Conservation (phyloP, 1,140 invertebrate species). For the Drosophila nannoptera region DNA sequence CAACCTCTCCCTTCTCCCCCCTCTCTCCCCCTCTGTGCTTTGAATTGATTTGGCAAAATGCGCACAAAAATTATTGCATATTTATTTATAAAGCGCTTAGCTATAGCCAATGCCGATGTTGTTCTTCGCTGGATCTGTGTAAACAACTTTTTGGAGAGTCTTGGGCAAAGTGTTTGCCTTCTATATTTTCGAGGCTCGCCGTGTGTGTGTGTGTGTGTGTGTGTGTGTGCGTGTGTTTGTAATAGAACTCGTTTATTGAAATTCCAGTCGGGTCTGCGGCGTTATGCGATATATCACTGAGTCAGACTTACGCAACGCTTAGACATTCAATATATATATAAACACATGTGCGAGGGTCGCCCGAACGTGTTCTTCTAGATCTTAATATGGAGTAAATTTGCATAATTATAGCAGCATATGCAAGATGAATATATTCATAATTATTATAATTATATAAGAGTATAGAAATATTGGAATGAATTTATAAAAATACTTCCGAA, state of each 20-base stretch:
- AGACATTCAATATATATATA: constrained; percentile 6
- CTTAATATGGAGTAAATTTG: neutral
- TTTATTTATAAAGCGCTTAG: constrained; percentile 50
- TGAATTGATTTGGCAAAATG: constrained; percentile 3
- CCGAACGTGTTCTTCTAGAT: neutral
- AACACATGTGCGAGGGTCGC: constrained; percentile 30
- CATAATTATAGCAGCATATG: too few relatives aligned
- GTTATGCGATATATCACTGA: constrained; percentile 47
- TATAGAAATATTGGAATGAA: too few relatives aligned
- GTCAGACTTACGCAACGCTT: constrained; percentile 42
- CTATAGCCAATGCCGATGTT: constrained; percentile 16
- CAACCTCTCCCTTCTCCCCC: too few relatives aligned
- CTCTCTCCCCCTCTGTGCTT: too few relatives aligned
- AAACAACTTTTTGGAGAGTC: constrained; percentile 24
- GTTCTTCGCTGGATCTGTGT: constrained; percentile 22
- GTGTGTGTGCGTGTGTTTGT: constrained; percentile 33
- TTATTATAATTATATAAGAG: neutral
- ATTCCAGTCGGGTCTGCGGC: constrained; percentile 40
- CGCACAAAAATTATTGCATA: constrained; percentile 40
- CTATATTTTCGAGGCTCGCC: constrained; percentile 12
- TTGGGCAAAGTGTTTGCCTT: neutral
- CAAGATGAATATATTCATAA: neutral
- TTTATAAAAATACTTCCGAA: neutral
- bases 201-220: too few relatives aligned
- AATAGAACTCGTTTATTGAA: constrained; percentile 53